Evolutionary conservation across 2,113 vertebrate species (phyloP).

Genomic region (Hystrix cristata): DNA sequence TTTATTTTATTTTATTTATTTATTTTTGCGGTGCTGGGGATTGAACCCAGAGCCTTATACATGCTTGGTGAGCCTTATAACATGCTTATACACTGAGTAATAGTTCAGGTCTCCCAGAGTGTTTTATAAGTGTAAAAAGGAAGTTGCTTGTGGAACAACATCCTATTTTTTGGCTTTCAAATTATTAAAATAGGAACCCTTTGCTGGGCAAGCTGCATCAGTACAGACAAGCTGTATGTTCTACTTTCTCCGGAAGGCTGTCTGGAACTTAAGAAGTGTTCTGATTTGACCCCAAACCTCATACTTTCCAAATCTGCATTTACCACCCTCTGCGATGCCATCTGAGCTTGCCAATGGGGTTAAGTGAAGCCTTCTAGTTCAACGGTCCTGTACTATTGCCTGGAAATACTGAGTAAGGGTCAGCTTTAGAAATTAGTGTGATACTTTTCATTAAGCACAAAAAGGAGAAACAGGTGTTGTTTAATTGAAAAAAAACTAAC

Average conservation of each 20-base stretch:
- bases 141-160: background rate
- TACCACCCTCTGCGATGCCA: background rate
- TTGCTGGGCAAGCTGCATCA: background rate
- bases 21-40: background rate
- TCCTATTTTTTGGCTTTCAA: background rate
- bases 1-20: background rate
- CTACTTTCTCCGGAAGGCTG: background rate
- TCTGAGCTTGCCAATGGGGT: background rate
- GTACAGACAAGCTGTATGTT: background rate
- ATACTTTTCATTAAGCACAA: background rate
- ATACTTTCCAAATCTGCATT: background rate
- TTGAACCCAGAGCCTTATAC: background rate
- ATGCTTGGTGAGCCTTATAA: background rate
- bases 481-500: background rate
- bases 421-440: background rate
- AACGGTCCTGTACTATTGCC: background rate
- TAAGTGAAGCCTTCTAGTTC: background rate
- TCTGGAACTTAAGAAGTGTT: background rate
- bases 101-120: background rate
- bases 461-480: background rate
- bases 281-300: background rate
- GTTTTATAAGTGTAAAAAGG: background rate
- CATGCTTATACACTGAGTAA: too few relatives aligned
- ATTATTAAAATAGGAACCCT: constrained; percentile 13
- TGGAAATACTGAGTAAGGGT: background rate